A percentile compares a stretch with the other conserved stretches of the same genome.
Conservation (phyloP, 2,888 invertebrate species). For the Amphipyra tragopoginis region DNA sequence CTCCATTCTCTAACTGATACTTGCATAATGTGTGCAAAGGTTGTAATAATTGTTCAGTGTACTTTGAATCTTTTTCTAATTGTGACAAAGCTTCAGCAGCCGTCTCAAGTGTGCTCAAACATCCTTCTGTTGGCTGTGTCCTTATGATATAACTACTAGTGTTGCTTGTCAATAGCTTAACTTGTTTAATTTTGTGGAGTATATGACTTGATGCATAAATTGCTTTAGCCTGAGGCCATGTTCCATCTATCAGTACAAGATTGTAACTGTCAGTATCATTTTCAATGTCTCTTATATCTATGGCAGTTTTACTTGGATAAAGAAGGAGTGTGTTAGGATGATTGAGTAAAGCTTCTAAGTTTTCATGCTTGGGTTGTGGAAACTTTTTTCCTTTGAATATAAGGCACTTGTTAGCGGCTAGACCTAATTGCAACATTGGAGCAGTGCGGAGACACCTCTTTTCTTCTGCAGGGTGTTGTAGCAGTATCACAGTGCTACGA, state of each 20-base stretch:
- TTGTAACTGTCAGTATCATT: constrained; percentile 91
- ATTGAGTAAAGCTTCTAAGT: constrained; percentile 91
- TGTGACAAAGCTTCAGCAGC: constrained; percentile 94
- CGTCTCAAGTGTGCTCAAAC: constrained; percentile 97
- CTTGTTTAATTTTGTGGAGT: constrained; percentile 93
- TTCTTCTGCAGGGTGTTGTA: constrained; percentile 98
- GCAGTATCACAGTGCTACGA: constrained; percentile 93
- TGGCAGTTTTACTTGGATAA: constrained; percentile 94
- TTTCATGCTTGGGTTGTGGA: constrained; percentile 91
- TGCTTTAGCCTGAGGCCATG: constrained; percentile 98
- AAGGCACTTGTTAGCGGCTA: constrained; percentile 93
- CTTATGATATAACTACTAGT: constrained; percentile 97
- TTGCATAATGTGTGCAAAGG: constrained; percentile 96
- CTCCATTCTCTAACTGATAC: constrained; percentile 97
- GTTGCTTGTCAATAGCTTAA: constrained; percentile 93
- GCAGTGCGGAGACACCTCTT: constrained; percentile 96
- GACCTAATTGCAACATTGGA: constrained; percentile 95
- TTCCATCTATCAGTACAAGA: constrained; percentile 96
- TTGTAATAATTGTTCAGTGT: constrained; percentile 92
- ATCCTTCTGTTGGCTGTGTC: constrained; percentile 97
- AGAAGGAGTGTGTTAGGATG: constrained; percentile 93
- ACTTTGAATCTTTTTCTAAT: constrained; percentile 92
- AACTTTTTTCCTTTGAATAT: constrained; percentile 96
- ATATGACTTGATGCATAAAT: constrained; percentile 95
- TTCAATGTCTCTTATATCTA: constrained; percentile 90